Evolutionary conservation across 2,888 invertebrate species (phyloP).

Genomic region (Osmoderma eremita): DNA sequence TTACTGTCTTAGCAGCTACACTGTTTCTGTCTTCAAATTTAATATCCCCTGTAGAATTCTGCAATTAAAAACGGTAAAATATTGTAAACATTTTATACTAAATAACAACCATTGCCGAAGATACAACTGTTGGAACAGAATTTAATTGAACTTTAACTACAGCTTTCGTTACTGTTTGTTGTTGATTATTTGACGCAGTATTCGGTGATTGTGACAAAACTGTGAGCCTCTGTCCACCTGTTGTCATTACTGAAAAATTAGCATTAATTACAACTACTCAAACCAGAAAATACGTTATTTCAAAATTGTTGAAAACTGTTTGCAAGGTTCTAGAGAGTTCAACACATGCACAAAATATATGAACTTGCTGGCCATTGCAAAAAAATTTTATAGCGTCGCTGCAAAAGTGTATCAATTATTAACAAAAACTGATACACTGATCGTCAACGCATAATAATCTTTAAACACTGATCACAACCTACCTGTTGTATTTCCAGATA

Average conservation of each 20-base stretch:
- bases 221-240: slow-evolving; percentile 70
- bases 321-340: slow-evolving; percentile 34
- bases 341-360: not conserved
- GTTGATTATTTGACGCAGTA: slow-evolving; percentile 48
- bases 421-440: slow-evolving; percentile 16
- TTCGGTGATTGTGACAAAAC: slow-evolving; percentile 66
- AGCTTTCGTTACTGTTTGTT: slow-evolving; percentile 58
- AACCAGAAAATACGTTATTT: slow-evolving; percentile 32
- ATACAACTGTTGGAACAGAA: slow-evolving; percentile 56
- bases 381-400: slow-evolving; percentile 15
- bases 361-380: slow-evolving; percentile 31
- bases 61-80: slow-evolving; percentile 24
- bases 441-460: slow-evolving; percentile 20
- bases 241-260: slow-evolving; percentile 63
- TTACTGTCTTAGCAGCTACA: slow-evolving; percentile 52
- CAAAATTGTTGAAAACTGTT: slow-evolving; percentile 4
- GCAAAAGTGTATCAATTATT: slow-evolving; percentile 23
- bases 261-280: slow-evolving; percentile 25
- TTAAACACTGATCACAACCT: slow-evolving; percentile 13
- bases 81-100: not conserved
- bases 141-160: slow-evolving; percentile 62
- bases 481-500: slow-evolving; percentile 56
- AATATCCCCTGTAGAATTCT: slow-evolving; percentile 37
- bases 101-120: slow-evolving; percentile 49
- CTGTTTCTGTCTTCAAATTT: slow-evolving; percentile 40